These are phyloP conservation scores for Danio kyathit DNA, from an alignment of 2,797 vertebrate species.

Conservation along the genomic window DNA sequence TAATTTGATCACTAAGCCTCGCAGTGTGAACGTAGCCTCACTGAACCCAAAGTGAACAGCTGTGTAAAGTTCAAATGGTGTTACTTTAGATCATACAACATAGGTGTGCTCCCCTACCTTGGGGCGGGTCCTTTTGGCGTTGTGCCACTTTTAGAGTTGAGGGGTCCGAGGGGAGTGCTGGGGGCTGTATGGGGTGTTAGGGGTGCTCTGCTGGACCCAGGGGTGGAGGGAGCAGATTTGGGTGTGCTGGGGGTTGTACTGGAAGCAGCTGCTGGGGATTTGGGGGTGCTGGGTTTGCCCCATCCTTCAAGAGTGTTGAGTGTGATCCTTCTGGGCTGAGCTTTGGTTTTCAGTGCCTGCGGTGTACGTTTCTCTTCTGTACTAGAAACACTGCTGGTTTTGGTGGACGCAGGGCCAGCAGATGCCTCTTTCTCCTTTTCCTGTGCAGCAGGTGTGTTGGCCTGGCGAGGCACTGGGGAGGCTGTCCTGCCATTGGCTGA, in stretches of 20 bases:
- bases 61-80: not conserved
- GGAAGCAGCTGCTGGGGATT: constrained; percentile 56
- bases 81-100: not conserved
- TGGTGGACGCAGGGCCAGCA: constrained; percentile 49
- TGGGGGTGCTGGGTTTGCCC: constrained; percentile 82
- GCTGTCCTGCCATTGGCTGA: constrained; percentile 69
- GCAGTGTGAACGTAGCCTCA: too few relatives aligned
- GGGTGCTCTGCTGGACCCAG: constrained; percentile 47
- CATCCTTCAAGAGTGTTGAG: constrained; percentile 91
- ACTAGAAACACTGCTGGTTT: constrained; percentile 62
- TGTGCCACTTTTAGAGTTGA: constrained; percentile 66
- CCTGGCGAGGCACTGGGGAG: constrained; percentile 79
- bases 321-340: constrained; percentile 88
- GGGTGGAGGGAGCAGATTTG: constrained; percentile 63
- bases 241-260: constrained; percentile 61
- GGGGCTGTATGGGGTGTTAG: constrained; percentile 54
- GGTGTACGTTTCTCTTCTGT: constrained; percentile 81
- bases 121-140: constrained; percentile 79
- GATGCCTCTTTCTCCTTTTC: constrained; percentile 65
- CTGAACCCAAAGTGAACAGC: not conserved
- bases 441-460: constrained; percentile 22
- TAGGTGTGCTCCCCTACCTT: constrained; percentile 79
- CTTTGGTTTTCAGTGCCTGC: constrained; percentile 75
- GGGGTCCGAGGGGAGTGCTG: constrained; percentile 60
- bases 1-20: too few relatives aligned